These are phyloP conservation scores for Cantharis rustica DNA, from an alignment of 2,888 invertebrate genomes.

Conservation along the genomic window DNA sequence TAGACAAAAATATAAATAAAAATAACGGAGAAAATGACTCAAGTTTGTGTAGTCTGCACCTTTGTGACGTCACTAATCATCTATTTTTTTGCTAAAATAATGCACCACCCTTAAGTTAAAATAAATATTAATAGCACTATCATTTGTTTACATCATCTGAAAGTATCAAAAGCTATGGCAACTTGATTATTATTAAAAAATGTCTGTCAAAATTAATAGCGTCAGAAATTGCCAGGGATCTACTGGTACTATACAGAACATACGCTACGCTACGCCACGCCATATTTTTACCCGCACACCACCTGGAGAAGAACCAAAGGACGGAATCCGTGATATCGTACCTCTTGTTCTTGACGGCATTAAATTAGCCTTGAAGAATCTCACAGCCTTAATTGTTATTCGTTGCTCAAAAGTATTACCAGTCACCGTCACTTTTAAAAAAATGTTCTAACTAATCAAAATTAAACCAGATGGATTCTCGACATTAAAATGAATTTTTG, in stretches of 20 bases:
- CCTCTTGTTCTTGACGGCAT: background rate
- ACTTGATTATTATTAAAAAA: background rate
- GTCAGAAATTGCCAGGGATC: background rate
- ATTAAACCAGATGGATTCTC: background rate
- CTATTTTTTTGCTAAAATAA: background rate
- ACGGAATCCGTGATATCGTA: background rate
- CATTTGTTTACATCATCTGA: background rate
- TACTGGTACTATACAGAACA: background rate
- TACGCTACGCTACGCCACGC: background rate
- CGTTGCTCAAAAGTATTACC: background rate
- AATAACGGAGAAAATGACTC: background rate
- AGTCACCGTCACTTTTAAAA: background rate
- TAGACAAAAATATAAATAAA: background rate
- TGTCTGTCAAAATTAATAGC: background rate
- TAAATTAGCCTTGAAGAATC: background rate
- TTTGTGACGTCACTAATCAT: background rate
- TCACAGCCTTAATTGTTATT: slow-evolving; percentile 2
- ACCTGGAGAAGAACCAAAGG: background rate
- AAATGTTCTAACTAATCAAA: background rate
- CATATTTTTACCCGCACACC: background rate
- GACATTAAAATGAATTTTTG: background rate
- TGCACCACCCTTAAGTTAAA: background rate
- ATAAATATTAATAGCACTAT: background rate
- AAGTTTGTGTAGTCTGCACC: background rate
- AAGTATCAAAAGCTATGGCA: background rate